phyloP scores from a whole-genome alignment of 2,797 vertebrate genomes.

The Cephalopachus bancanus region DNA sequence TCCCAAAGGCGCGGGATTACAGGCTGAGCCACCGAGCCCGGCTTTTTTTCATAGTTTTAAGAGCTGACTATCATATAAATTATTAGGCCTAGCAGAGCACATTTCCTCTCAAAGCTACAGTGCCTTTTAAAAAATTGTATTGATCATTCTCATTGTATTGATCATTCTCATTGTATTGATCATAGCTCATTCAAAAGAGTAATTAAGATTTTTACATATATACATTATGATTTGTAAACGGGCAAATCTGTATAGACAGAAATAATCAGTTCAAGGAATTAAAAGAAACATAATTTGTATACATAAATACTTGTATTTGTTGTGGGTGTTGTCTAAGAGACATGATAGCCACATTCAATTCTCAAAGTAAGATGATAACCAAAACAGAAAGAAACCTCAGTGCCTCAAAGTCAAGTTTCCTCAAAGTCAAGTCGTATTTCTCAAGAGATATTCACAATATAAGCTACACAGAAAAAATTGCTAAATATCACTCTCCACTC shows the following conservation, averaged over 20 bases:
- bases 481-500: background rate
- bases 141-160: background rate
- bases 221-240: background rate
- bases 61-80: background rate
- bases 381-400: constrained; percentile 77
- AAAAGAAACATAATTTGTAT: background rate
- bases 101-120: background rate
- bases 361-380: constrained; percentile 81
- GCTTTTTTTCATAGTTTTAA: background rate
- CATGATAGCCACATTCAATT: constrained; percentile 77
- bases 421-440: constrained; percentile 74
- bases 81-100: background rate
- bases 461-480: background rate
- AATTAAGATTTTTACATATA: background rate
- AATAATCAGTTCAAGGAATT: background rate
- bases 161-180: background rate
- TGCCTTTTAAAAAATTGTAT: background rate
- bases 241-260: background rate
- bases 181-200: background rate
- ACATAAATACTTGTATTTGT: constrained; percentile 30
- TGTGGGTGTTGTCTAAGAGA: constrained; percentile 77
- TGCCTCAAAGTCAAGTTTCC: constrained; percentile 71
- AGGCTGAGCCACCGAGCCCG: too few relatives aligned
- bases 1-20: too few relatives aligned
- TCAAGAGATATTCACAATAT: background rate